phyloP scores from a whole-genome alignment of 2,113 vertebrate species.

The Bufo bufo region DNA sequence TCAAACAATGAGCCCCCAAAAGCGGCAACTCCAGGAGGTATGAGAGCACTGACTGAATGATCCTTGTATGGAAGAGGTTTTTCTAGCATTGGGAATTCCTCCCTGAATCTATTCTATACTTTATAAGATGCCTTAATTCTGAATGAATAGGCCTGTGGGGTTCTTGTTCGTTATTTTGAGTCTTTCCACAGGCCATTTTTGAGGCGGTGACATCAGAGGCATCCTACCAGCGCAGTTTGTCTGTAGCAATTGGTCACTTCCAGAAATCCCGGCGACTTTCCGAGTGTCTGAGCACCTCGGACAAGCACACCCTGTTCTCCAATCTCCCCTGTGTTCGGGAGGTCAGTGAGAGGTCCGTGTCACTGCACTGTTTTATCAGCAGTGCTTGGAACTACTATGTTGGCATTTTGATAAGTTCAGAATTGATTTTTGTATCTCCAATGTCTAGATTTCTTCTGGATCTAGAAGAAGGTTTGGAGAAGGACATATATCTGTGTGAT shows the following conservation, averaged over 20 bases:
- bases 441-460: slow-evolving; percentile 73
- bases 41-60: neutral
- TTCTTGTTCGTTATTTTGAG: neutral
- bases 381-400: neutral
- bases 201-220: slow-evolving; percentile 79
- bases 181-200: slow-evolving; percentile 71
- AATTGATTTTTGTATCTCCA: neutral
- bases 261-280: slow-evolving; percentile 64
- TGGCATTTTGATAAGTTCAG: neutral
- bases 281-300: slow-evolving; percentile 63
- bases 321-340: slow-evolving; percentile 71
- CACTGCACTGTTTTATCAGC: neutral
- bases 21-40: slow-evolving; percentile 78
- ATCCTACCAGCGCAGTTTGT: slow-evolving; percentile 77
- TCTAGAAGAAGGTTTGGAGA: slow-evolving; percentile 71
- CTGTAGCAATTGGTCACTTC: slow-evolving; percentile 73
- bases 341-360: slow-evolving; percentile 69
- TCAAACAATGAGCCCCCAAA: slow-evolving; percentile 60
- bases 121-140: neutral
- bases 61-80: neutral
- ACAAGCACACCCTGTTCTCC: slow-evolving; percentile 77
- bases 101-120: no score
- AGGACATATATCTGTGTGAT: slow-evolving; percentile 67
- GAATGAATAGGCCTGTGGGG: neutral
- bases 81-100: no score